A percentile compares a stretch with the other conserved stretches of the same genome.
Evolutionary conservation across 2,797 vertebrate genomes (phyloP).

Genomic region (Malacoraja senta): DNA sequence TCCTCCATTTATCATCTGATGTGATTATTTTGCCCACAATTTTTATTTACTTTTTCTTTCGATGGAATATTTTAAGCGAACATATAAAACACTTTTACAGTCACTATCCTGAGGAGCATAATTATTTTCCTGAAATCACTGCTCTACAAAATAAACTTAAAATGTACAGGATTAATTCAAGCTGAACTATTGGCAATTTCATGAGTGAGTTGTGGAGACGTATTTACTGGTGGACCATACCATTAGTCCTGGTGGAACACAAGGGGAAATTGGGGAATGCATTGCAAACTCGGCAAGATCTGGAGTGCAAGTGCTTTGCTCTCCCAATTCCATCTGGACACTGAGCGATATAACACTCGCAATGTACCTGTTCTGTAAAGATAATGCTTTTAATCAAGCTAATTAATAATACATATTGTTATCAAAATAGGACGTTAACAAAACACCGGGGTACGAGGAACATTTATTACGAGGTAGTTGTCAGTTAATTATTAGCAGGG

Average conservation of each 20-base stretch:
- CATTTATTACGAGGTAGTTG: too few relatives aligned
- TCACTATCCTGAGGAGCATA: background rate
- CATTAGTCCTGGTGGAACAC: background rate
- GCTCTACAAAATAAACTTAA: background rate
- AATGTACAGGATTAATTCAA: constrained; percentile 1
- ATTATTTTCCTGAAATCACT: background rate
- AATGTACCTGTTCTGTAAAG: background rate
- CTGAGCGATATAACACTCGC: background rate
- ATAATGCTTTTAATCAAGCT: background rate
- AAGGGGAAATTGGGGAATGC: background rate
- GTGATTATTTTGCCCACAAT: background rate
- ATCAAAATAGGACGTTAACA: background rate
- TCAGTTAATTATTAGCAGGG: constrained; percentile 27
- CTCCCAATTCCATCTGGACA: background rate
- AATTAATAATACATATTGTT: background rate
- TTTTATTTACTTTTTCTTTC: background rate
- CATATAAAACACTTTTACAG: background rate
- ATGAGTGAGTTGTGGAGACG: background rate
- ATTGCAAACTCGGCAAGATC: background rate
- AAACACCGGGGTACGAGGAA: background rate
- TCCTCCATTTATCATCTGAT: too few relatives aligned
- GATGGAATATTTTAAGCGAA: background rate
- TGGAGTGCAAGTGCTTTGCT: background rate
- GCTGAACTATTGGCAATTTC: background rate
- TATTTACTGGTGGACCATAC: background rate